These are phyloP conservation scores for Chironomus tentans DNA, from an alignment of 2,888 invertebrate genomes.

Conservation along the genomic window DNA sequence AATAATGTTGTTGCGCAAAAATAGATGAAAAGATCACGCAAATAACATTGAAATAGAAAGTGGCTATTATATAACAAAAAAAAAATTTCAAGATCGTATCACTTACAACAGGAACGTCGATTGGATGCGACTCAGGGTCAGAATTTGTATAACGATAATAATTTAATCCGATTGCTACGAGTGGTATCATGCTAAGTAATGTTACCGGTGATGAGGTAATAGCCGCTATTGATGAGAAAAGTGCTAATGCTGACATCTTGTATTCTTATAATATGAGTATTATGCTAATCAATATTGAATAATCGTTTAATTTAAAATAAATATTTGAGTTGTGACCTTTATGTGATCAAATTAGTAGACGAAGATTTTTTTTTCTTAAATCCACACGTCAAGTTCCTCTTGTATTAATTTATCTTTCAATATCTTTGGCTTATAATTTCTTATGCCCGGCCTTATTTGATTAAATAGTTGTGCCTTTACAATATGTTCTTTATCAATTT, in stretches of 20 bases:
- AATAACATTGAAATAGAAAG: not conserved
- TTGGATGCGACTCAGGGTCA: conserved; percentile 73
- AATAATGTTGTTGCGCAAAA: not conserved
- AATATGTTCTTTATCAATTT: conserved; percentile 43
- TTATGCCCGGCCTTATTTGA: conserved; percentile 51
- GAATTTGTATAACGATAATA: conserved; percentile 69
- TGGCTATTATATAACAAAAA: not conserved
- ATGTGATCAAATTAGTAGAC: not conserved
- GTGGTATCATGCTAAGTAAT: conserved; percentile 65
- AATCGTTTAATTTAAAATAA: not conserved
- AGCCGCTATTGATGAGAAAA: conserved; percentile 40
- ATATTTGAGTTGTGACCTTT: not conserved
- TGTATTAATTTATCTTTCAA: conserved; percentile 43
- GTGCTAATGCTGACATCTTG: conserved; percentile 24
- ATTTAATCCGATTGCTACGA: conserved; percentile 70
- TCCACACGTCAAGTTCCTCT: conserved; percentile 55
- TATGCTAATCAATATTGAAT: not conserved
- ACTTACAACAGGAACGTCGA: conserved; percentile 62
- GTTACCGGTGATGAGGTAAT: conserved; percentile 55
- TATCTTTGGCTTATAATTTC: conserved; percentile 65
- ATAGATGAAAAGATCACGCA: not conserved
- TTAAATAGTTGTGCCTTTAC: conserved; percentile 42
- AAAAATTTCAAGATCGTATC: not conserved
- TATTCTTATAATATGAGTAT: not conserved
- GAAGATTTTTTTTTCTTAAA: conserved; percentile 37